Percentiles rank a stretch among this genome's conserved stretches.
Evolutionary conservation across 2,797 vertebrate species (phyloP).

Genomic region (Rhynchonycteris naso): DNA sequence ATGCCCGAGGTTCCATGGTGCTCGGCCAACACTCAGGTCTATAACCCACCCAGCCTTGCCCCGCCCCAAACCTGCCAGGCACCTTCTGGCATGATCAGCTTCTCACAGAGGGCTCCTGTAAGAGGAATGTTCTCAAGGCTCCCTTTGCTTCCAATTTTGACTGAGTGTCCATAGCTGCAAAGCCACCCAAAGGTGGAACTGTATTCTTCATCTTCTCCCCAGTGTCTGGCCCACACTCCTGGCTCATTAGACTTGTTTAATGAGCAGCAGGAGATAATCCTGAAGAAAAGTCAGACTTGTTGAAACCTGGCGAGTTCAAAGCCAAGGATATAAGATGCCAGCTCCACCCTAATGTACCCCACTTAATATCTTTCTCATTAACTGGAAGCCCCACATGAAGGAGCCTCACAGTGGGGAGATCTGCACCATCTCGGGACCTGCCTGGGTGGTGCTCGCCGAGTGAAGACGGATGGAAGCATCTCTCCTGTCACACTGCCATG

Average conservation of each 20-base stretch:
- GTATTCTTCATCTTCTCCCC: background rate
- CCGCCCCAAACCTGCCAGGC: no score
- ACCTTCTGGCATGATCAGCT: background rate
- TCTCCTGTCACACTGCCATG: background rate
- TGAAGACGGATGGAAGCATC: background rate
- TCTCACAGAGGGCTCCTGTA: background rate
- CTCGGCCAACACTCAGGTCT: background rate
- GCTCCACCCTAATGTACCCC: background rate
- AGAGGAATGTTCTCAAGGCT: background rate
- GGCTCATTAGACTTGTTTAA: background rate
- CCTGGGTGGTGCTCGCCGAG: background rate
- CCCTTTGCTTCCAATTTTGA: background rate
- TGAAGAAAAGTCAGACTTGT: slow-evolving; percentile 15
- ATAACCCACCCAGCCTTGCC: no score
- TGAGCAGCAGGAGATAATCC: background rate
- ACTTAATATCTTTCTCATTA: background rate
- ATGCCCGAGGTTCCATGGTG: background rate
- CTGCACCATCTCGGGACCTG: background rate
- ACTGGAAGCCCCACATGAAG: background rate
- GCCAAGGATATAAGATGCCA: background rate
- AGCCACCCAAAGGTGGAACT: background rate
- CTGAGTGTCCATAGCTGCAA: background rate
- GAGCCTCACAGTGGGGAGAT: background rate
- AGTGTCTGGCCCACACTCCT: background rate
- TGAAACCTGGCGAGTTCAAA: background rate